These are phyloP conservation scores for Sebastes steindachneri DNA, from an alignment of 2,797 vertebrate genomes.

Conservation along the genomic window DNA sequence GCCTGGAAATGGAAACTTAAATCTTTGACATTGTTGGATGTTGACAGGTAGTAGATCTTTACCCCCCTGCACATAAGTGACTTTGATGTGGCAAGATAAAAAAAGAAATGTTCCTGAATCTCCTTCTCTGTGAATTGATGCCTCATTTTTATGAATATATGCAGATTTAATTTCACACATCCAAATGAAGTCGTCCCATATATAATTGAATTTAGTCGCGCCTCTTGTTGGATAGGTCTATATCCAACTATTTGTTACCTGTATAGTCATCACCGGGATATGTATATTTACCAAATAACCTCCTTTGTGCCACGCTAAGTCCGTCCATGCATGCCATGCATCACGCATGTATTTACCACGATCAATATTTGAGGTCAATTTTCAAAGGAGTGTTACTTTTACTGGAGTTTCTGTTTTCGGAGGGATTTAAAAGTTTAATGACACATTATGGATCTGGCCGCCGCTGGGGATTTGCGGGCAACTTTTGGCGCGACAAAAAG, in stretches of 20 bases:
- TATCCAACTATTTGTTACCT: slow-evolving; percentile 28
- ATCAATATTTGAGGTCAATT: slow-evolving; percentile 24
- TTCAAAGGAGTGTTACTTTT: slow-evolving; percentile 12
- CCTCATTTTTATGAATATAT: slow-evolving; percentile 22
- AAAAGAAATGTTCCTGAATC: slow-evolving; percentile 7
- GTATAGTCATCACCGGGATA: slow-evolving; percentile 38
- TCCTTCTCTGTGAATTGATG: slow-evolving; percentile 9
- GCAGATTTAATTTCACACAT: slow-evolving; percentile 14
- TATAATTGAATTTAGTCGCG: neutral
- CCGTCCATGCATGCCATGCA: slow-evolving; percentile 62
- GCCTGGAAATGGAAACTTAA: slow-evolving; percentile 55
- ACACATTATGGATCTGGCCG: neutral
- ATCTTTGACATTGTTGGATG: slow-evolving; percentile 58
- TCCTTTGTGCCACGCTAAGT: slow-evolving; percentile 47
- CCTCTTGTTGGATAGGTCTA: slow-evolving; percentile 1
- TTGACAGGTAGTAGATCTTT: slow-evolving; percentile 20
- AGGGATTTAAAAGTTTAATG: neutral
- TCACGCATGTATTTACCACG: slow-evolving; percentile 54
- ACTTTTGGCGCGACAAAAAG: neutral
- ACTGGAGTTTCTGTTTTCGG: neutral
- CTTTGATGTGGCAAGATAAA: slow-evolving; percentile 18
- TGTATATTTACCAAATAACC: slow-evolving; percentile 41
- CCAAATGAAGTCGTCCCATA: neutral
- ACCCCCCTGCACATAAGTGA: slow-evolving; percentile 34
- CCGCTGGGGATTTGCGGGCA: neutral